Conservation (phyloP, 2,113 vertebrate species). For the Tylochromis polylepis region DNA sequence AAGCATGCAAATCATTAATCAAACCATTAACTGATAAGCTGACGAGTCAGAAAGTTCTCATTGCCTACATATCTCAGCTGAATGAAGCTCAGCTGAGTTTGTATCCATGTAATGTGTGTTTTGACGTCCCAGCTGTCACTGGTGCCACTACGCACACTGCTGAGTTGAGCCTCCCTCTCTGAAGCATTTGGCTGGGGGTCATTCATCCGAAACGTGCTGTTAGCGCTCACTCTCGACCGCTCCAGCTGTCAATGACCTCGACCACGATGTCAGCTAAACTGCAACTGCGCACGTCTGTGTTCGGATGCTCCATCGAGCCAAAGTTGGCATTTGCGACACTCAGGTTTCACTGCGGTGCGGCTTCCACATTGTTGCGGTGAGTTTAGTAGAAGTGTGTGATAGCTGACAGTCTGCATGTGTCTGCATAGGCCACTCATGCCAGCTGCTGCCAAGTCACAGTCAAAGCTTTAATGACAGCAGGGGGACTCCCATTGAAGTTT, state of each 20-base stretch:
- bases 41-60: neutral
- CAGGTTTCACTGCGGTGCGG: slow-evolving; percentile 4
- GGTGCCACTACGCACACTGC: slow-evolving; percentile 50
- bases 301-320: neutral
- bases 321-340: neutral
- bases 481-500: slow-evolving; percentile 6
- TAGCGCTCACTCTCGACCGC: slow-evolving; percentile 55
- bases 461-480: neutral
- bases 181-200: slow-evolving; percentile 61
- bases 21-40: neutral
- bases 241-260: slow-evolving; percentile 60
- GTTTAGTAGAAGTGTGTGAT: slow-evolving; percentile 11
- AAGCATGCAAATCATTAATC: neutral
- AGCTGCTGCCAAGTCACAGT: slow-evolving; percentile 25
- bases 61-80: slow-evolving; percentile 5
- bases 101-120: neutral
- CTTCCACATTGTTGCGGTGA: slow-evolving; percentile 24
- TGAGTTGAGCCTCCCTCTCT: slow-evolving; percentile 46
- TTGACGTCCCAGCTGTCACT: slow-evolving; percentile 52
- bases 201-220: slow-evolving; percentile 61
- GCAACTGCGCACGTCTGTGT: neutral
- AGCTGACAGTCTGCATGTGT: slow-evolving; percentile 7
- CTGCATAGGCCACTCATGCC: neutral
- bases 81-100: neutral
- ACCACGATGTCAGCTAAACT: slow-evolving; percentile 17